Conservation (phyloP, 2,113 vertebrate genomes). For the Uria lomvia region DNA sequence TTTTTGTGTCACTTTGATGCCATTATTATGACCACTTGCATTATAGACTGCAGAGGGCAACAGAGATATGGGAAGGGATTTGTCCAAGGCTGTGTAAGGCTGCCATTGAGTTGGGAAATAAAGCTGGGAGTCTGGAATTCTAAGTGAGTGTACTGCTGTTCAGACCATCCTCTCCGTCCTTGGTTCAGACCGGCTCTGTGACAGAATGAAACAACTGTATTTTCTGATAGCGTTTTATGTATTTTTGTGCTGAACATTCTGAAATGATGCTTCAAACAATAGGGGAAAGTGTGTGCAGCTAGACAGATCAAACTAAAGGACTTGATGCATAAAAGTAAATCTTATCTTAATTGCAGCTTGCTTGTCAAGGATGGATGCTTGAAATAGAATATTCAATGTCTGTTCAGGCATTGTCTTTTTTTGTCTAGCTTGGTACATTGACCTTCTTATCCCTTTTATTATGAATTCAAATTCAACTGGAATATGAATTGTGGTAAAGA, state of each 20-base stretch:
- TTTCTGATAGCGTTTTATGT: background rate
- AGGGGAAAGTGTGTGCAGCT: background rate
- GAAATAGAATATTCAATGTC: background rate
- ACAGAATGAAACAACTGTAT: background rate
- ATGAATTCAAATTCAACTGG: background rate
- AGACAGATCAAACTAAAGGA: background rate
- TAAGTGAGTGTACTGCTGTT: background rate
- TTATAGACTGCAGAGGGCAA: background rate
- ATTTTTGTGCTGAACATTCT: background rate
- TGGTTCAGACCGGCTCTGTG: background rate
- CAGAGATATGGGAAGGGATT: background rate
- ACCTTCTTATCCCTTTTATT: background rate
- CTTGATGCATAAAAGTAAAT: background rate
- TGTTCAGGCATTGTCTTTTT: background rate
- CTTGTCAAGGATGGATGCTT: slow-evolving; percentile 5
- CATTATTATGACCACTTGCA: background rate
- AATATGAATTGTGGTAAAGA: background rate
- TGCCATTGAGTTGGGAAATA: background rate
- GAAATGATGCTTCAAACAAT: background rate
- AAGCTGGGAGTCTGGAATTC: background rate
- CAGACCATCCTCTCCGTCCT: background rate
- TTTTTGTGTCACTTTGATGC: background rate
- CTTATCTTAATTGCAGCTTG: background rate
- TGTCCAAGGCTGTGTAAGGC: background rate
- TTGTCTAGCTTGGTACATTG: background rate